These are phyloP conservation scores for Folsomia manolachei DNA, from an alignment of 2,888 invertebrate species.

Conservation along the genomic window DNA sequence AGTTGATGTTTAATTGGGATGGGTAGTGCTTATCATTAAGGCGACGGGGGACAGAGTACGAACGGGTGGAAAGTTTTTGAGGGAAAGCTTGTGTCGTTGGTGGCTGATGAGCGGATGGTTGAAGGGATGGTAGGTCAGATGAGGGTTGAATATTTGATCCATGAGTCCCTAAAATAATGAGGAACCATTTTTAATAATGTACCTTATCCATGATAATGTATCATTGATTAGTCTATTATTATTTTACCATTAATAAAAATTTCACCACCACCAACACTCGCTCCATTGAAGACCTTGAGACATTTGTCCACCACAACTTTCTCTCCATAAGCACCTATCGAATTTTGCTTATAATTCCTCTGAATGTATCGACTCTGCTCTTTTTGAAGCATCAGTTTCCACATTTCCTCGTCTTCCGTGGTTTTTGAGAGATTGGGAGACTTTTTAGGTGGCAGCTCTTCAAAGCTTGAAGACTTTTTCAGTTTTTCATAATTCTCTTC, in stretches of 20 bases:
- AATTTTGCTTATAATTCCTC: conserved; percentile 26
- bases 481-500: neutral
- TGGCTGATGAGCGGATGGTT: no score
- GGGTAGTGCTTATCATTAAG: neutral
- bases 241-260: neutral
- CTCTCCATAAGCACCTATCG: neutral
- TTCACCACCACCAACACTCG: conserved; percentile 52
- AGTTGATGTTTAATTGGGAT: conserved; percentile 36
- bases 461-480: conserved; percentile 2
- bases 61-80: neutral
- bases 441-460: neutral
- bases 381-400: conserved; percentile 47
- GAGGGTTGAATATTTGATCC: neutral
- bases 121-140: no score
- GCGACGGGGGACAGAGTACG: neutral
- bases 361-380: conserved; percentile 45
- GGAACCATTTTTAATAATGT: no score
- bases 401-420: conserved; percentile 46
- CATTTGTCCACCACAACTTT: conserved; percentile 51
- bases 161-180: neutral
- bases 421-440: conserved; percentile 20
- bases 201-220: no score
- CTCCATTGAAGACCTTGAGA: conserved; percentile 53
- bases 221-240: neutral
- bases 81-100: neutral